Conservation (phyloP, 2,113 vertebrate species). For the Triplophysa dalaica region DNA sequence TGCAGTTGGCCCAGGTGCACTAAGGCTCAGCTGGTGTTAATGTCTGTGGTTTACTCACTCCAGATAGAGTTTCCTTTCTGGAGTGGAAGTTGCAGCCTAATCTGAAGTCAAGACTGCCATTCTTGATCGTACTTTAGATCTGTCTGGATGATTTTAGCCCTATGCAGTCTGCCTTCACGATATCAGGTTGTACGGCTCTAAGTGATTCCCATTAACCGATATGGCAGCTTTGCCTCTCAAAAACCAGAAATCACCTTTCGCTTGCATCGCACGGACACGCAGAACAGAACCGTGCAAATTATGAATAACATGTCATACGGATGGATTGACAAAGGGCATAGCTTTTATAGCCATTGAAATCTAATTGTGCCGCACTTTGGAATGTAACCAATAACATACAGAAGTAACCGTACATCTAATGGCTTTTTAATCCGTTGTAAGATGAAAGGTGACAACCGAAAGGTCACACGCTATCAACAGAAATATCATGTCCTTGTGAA, state of each 20-base stretch:
- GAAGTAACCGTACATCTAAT: not conserved
- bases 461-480: not conserved
- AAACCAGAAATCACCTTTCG: not conserved
- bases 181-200: constrained; percentile 36
- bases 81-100: constrained; percentile 30
- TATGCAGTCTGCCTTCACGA: not conserved
- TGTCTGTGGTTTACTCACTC: constrained; percentile 40
- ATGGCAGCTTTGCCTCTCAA: constrained; percentile 15
- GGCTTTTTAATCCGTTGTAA: not conserved
- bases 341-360: not conserved
- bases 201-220: constrained; percentile 39
- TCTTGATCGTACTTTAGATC: constrained; percentile 46
- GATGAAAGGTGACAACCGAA: constrained; percentile 5
- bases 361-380: not conserved
- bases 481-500: constrained; percentile 13
- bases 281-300: constrained; percentile 8
- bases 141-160: constrained; percentile 33
- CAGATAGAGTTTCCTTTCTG: constrained; percentile 11
- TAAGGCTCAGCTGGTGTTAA: constrained; percentile 43
- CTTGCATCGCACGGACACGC: not conserved
- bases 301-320: not conserved
- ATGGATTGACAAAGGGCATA: not conserved
- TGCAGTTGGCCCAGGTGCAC: constrained; percentile 38
- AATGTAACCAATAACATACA: not conserved
- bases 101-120: constrained; percentile 45